phyloP scores from a whole-genome alignment of 2,888 invertebrate species.

The Rotaria magnacalcarata region DNA sequence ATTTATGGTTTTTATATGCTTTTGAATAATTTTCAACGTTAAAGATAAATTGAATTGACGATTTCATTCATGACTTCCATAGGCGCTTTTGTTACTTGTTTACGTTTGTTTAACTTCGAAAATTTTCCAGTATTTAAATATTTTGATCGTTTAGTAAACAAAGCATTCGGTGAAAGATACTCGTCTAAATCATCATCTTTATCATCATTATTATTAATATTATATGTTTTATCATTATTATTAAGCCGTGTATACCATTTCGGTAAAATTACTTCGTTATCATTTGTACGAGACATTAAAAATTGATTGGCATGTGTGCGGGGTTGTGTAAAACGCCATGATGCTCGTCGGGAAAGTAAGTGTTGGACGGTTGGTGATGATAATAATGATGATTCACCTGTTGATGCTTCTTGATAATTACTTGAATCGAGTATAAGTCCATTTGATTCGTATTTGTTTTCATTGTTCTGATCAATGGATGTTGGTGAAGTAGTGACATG shows the following conservation, averaged over 20 bases:
- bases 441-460: background rate
- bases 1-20: background rate
- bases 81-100: background rate
- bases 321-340: background rate
- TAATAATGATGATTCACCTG: background rate
- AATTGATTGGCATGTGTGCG: background rate
- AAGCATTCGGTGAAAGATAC: background rate
- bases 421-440: background rate
- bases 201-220: background rate
- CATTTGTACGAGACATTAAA: background rate
- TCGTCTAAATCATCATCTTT: background rate
- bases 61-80: slow-evolving; percentile 37
- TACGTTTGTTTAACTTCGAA: background rate
- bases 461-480: background rate
- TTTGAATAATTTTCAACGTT: background rate
- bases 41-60: slow-evolving; percentile 35
- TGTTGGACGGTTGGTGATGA: background rate
- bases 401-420: background rate
- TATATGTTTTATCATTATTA: background rate
- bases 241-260: background rate
- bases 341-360: background rate
- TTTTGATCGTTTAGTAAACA: background rate
- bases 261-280: background rate
- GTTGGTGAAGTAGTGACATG: background rate
- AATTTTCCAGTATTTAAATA: background rate